Conservation (phyloP, 2,113 vertebrate genomes). For the Archilochus colubris region DNA sequence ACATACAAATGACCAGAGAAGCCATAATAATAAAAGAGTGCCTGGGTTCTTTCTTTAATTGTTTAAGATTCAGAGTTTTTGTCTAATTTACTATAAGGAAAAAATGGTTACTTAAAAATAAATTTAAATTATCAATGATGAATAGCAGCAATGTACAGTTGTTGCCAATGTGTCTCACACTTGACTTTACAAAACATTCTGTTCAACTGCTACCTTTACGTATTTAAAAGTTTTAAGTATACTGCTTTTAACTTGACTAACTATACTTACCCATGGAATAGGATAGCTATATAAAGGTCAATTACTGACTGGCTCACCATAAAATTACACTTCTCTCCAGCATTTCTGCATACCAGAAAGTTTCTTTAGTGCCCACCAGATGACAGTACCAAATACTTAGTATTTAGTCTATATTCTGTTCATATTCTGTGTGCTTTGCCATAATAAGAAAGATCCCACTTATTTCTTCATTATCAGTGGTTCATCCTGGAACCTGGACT, state of each 20-base stretch:
- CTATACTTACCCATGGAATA: background rate
- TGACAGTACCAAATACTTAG: background rate
- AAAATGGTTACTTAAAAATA: background rate
- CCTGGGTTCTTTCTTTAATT: background rate
- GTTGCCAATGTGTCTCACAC: background rate
- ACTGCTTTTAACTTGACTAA: background rate
- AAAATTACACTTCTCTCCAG: background rate
- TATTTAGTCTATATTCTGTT: background rate
- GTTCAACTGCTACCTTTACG: background rate
- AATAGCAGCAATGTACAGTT: background rate
- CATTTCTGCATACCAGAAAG: background rate
- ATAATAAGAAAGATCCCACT: background rate
- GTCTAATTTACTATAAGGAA: background rate
- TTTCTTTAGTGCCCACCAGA: background rate
- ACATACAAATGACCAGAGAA: background rate
- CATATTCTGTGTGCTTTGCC: background rate
- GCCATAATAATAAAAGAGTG: background rate
- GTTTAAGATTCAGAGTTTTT: background rate
- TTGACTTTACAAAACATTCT: background rate
- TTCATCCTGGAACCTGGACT: background rate
- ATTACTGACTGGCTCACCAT: background rate
- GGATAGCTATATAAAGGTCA: background rate
- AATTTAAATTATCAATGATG: rapidly evolving
- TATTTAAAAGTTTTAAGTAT: background rate
- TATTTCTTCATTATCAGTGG: background rate